Percentiles rank a stretch among this genome's conserved stretches.
Conservation (phyloP, 2,797 vertebrate genomes). For the Merluccius polli region DNA sequence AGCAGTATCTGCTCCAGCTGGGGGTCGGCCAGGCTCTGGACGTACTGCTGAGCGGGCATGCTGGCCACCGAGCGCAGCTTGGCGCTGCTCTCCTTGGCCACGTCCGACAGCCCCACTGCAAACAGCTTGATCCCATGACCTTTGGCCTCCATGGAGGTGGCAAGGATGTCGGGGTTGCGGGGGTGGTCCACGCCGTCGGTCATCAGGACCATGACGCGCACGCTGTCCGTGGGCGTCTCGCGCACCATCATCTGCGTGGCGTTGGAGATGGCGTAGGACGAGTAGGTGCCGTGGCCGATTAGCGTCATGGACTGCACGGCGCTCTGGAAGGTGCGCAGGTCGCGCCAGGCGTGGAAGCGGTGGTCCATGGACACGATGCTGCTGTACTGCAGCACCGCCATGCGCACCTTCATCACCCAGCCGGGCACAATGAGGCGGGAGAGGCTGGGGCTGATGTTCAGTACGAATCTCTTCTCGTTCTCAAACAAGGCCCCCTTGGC, state of each 20-base stretch:
- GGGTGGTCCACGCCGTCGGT: slow-evolving; percentile 86
- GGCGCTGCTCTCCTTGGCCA: slow-evolving; percentile 63
- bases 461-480: slow-evolving; percentile 80
- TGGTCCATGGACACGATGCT: slow-evolving; percentile 78
- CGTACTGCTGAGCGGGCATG: slow-evolving; percentile 62
- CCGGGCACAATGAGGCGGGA: slow-evolving; percentile 64
- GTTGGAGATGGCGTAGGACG: slow-evolving; percentile 84
- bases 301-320: slow-evolving; percentile 68
- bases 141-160: slow-evolving; percentile 74
- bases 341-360: slow-evolving; percentile 76
- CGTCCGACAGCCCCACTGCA: slow-evolving; percentile 76
- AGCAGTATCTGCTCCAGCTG: slow-evolving; percentile 70
- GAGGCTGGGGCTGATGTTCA: slow-evolving; percentile 71
- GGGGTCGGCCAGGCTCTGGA: slow-evolving; percentile 77
- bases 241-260: slow-evolving; percentile 75
- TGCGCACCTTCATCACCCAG: slow-evolving; percentile 66
- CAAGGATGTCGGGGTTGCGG: slow-evolving; percentile 75
- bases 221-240: slow-evolving; percentile 69
- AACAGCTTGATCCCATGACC: slow-evolving; percentile 77
- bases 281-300: slow-evolving; percentile 87
- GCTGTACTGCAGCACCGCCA: slow-evolving; percentile 87
- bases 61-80: slow-evolving; percentile 80
- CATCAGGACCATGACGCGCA: slow-evolving; percentile 81
- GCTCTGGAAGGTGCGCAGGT: slow-evolving; percentile 74
- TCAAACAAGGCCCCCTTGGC: slow-evolving; percentile 75